Conservation (phyloP, 1,140 invertebrate species). For the Gyrodactylus bullatarudis region DNA sequence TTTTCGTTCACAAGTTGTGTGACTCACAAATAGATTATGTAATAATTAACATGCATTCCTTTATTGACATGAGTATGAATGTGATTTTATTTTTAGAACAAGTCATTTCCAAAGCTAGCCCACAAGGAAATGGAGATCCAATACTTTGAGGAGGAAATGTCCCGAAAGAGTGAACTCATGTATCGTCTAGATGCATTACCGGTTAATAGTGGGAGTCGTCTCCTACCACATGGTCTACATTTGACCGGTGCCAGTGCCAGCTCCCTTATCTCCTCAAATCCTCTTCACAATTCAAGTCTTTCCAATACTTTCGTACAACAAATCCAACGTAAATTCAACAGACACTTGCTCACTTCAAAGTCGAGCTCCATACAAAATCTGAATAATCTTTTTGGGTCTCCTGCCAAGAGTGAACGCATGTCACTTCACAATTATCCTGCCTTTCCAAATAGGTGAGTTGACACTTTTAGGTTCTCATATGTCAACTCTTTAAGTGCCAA, state of each 20-base stretch:
- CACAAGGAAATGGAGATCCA: slow-evolving; percentile 98
- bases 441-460: neutral
- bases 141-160: slow-evolving; percentile 85
- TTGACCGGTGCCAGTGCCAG: neutral
- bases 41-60: too few species aligned
- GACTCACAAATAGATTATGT: too few species aligned
- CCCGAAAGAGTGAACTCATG: slow-evolving; percentile 86
- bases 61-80: neutral
- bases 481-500: too few species aligned
- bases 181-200: slow-evolving; percentile 89
- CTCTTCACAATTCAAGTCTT: too few species aligned
- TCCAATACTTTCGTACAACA: neutral
- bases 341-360: neutral
- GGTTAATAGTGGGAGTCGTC: slow-evolving; percentile 44
- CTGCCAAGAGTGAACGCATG: neutral
- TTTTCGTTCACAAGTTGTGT: too few species aligned
- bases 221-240: neutral
- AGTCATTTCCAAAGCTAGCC: slow-evolving; percentile 93
- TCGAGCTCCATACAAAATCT: neutral
- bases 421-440: neutral
- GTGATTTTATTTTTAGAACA: slow-evolving; percentile 31
- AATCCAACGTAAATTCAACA: neutral
- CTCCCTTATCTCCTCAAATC: neutral
- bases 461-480: too few species aligned
- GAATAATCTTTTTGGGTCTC: neutral